These are phyloP conservation scores for Sogatella furcifera DNA, from an alignment of 1,140 invertebrate species.

Conservation along the genomic window DNA sequence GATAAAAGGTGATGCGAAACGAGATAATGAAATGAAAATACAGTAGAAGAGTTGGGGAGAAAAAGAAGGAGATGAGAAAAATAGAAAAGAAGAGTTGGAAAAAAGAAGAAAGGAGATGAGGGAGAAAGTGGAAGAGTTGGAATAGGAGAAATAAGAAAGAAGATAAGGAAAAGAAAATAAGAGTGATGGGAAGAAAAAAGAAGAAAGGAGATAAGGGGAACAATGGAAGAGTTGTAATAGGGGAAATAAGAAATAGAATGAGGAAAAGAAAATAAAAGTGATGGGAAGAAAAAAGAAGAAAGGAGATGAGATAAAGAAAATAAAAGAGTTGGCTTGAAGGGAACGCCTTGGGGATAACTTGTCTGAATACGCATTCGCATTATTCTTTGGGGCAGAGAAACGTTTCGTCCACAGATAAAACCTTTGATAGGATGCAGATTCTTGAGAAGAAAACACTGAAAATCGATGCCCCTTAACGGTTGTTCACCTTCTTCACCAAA, in stretches of 20 bases:
- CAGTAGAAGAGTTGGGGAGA: conserved; percentile 33
- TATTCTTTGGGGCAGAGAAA: no score
- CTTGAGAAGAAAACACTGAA: no score
- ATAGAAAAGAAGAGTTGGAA: conserved; percentile 28
- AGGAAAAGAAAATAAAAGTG: background rate
- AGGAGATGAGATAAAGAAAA: conserved; percentile 20
- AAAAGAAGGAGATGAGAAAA: conserved; percentile 20
- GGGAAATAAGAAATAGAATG: conserved; percentile 15
- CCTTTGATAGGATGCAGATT: no score
- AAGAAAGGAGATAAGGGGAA: conserved; percentile 23
- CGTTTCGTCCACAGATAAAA: no score
- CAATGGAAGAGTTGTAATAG: conserved; percentile 15
- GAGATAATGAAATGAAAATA: conserved; percentile 37
- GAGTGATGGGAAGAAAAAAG: conserved; percentile 26
- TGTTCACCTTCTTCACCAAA: no score
- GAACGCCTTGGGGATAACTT: no score
- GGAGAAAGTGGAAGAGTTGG: conserved; percentile 31
- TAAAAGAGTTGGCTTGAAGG: conserved; percentile 17
- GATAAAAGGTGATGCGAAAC: conserved; percentile 27
- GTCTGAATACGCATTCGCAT: no score
- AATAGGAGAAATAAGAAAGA: conserved; percentile 24
- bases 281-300: conserved; percentile 1
- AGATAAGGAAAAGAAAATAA: conserved; percentile 29
- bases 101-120: conserved; percentile 17
- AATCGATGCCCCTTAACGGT: no score